Evolutionary conservation across 1,140 invertebrate species (phyloP), one percentile per base, ranked within the genome.

Genomic region (Stratiolaelaps scimitus): DNA sequence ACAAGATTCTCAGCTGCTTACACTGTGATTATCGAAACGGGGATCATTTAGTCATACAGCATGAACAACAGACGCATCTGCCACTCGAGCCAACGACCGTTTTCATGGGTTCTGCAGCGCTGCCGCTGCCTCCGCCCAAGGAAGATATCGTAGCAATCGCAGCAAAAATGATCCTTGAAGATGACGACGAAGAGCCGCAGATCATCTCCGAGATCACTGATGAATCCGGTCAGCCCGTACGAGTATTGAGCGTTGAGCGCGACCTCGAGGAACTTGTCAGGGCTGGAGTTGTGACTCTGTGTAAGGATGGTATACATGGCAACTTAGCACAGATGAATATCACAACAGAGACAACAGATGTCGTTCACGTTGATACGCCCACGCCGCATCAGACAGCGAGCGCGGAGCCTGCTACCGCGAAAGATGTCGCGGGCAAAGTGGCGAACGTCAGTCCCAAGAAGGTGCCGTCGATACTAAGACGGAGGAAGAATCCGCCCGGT

Each of bases 1-100:
- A 60, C 23, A 60, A 60, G 53, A 60, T 60, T 23, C 53, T 60
- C 53, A 60, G 53, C 53, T 60, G 53, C 10, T 26, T 60, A 23
- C 53, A 60, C 34, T 60, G 53, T 10, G 53, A 60, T 26, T 60
- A 60, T 23, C 53, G 53, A 26, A 60, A 60, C 20, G 53, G 53
- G 4, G 53, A 60, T 60, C 53, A 60, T 23, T 29, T 60, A 17
- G 53, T 19, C 13, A 60, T 26, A 26, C 26, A 26, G 10, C 34
- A 40, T 6, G 10, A 4, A 6, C 34, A 4, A 6, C 34, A 40
- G 10, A 4, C 34, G 34, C 34, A 40, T 40, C 5, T 40, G 34
- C 34, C 4, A 10, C 10, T 40, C 5, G 34, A 40, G 10, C 34
- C 34, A 40, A 40, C 34, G 10, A n/a, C n/a, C n/a, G 34, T 40